A percentile compares a stretch with the other conserved stretches of the same genome.
Conservation (phyloP, 2,113 vertebrate genomes). For the Acanthisitta chloris region DNA sequence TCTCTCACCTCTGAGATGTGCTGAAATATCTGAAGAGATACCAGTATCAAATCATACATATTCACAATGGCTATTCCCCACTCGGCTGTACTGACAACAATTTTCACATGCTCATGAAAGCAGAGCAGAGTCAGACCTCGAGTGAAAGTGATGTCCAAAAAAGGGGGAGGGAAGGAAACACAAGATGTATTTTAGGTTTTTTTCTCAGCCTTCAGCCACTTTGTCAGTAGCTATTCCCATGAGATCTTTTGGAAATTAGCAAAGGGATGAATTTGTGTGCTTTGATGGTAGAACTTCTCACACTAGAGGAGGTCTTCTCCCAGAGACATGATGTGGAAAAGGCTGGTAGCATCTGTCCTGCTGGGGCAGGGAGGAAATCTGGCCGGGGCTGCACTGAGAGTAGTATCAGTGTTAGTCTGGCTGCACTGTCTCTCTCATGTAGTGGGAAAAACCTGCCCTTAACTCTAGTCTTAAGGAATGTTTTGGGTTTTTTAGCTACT, state of each 20-base stretch:
- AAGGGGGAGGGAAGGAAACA: not conserved
- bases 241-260: not conserved
- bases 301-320: not conserved
- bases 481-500: not conserved
- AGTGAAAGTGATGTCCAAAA: not conserved
- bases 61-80: not conserved
- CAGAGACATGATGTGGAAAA: not conserved
- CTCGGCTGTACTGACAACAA: not conserved
- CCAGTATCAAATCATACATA: not conserved
- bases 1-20: not conserved
- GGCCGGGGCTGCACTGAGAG: not conserved
- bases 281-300: not conserved
- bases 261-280: not conserved
- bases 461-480: not conserved
- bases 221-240: not conserved
- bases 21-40: not conserved
- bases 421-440: not conserved
- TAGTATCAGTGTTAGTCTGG: not conserved
- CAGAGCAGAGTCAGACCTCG: not conserved
- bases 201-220: not conserved
- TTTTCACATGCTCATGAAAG: not conserved
- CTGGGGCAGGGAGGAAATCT: not conserved
- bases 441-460: constrained; percentile 7
- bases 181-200: not conserved
- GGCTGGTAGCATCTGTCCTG: not conserved